These are phyloP conservation scores for Rosalia funebris DNA, from an alignment of 2,888 invertebrate genomes.

Conservation along the genomic window DNA sequence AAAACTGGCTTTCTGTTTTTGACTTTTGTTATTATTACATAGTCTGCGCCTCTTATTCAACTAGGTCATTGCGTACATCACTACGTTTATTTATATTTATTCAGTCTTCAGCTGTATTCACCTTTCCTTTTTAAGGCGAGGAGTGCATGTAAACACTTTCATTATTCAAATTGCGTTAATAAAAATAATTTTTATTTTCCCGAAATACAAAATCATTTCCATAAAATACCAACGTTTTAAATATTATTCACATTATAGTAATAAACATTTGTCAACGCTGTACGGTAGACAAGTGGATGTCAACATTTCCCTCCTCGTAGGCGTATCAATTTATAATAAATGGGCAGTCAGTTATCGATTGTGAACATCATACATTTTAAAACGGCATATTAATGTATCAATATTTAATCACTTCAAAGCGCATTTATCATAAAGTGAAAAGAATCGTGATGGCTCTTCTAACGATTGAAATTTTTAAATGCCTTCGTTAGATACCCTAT, in stretches of 20 bases:
- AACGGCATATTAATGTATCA: slow-evolving; percentile 17
- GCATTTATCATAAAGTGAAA: background rate
- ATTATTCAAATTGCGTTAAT: background rate
- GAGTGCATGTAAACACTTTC: background rate
- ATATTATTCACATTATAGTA: slow-evolving; percentile 7
- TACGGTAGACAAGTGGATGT: slow-evolving; percentile 11
- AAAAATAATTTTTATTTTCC: too few relatives aligned
- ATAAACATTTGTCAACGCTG: slow-evolving; percentile 9
- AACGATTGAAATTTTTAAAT: slow-evolving; percentile 4
- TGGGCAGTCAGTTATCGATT: background rate
- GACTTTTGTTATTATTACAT: too few relatives aligned
- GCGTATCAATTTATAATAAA: slow-evolving; percentile 18
- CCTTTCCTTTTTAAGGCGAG: background rate
- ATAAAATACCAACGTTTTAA: background rate
- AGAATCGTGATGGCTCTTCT: background rate
- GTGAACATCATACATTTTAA: slow-evolving; percentile 14
- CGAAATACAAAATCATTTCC: too few relatives aligned
- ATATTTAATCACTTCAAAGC: background rate
- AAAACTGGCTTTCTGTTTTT: too few relatives aligned
- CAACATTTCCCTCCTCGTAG: slow-evolving; percentile 7
- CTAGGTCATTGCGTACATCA: too few relatives aligned
- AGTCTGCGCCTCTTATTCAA: too few relatives aligned
- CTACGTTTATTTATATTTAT: too few relatives aligned
- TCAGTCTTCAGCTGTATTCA: too few relatives aligned
- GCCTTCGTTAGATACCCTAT: background rate